These are phyloP conservation scores for Zelostemma sp. DNA, from an alignment of 1,140 invertebrate species.

Conservation along the genomic window DNA sequence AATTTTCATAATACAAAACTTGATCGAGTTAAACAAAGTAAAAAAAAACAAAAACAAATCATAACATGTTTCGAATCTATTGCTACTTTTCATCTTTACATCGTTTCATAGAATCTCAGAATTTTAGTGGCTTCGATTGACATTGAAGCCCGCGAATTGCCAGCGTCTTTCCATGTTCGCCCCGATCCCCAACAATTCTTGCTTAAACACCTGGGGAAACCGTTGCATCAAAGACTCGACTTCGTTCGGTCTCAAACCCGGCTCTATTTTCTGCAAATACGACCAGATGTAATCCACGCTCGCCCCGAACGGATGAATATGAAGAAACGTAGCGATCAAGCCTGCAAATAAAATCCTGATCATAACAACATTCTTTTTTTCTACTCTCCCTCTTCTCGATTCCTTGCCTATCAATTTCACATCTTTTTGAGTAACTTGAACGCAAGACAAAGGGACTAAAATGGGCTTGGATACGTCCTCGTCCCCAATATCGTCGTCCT, in stretches of 20 bases:
- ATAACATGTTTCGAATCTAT: no score
- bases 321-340: slow-evolving; percentile 85
- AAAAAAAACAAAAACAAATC: no score
- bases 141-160: slow-evolving; percentile 79
- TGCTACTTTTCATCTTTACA: no score
- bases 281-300: slow-evolving; percentile 88
- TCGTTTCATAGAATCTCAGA: no score
- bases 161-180: slow-evolving; percentile 84
- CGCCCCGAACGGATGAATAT: slow-evolving; percentile 90
- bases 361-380: no score
- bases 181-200: slow-evolving; percentile 81
- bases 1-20: no score
- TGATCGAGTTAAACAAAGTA: no score
- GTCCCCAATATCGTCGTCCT: slow-evolving; percentile 70
- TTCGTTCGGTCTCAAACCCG: slow-evolving; percentile 76
- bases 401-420: slow-evolving; percentile 75
- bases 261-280: slow-evolving; percentile 83
- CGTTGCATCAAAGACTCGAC: slow-evolving; percentile 81
- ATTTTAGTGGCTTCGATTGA: slow-evolving; percentile 57
- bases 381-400: no score
- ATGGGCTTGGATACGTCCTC: slow-evolving; percentile 61
- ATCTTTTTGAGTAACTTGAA: slow-evolving; percentile 71
- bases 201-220: slow-evolving; percentile 83
- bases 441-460: slow-evolving; percentile 44
- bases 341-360: slow-evolving; percentile 65